Percentiles rank a stretch among this genome's conserved stretches.
Conservation (phyloP, 92 coral and sea anemone species). For the Zoanthus sociatus region DNA sequence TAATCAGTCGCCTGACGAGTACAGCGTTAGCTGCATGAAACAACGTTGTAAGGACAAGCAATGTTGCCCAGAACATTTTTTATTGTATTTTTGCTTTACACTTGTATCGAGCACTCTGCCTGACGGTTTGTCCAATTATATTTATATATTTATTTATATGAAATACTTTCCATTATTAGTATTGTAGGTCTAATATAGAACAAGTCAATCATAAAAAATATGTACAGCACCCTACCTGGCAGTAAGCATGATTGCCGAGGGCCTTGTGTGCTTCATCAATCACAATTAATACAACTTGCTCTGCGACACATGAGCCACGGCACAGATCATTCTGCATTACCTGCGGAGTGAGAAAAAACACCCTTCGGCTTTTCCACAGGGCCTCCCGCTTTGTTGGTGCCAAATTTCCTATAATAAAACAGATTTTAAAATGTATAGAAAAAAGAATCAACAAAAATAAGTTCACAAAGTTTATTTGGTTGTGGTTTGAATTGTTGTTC, state of each 20-base stretch:
- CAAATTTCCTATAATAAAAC: conserved; percentile 74
- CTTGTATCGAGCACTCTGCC: too few species aligned
- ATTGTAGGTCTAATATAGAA: too few species aligned
- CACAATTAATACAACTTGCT: conserved; percentile 87
- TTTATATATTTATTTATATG: too few species aligned
- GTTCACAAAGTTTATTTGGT: too few species aligned
- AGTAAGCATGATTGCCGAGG: conserved; percentile 96
- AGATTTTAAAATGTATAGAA: not conserved
- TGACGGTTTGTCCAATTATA: too few species aligned
- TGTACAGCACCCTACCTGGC: conserved; percentile 76
- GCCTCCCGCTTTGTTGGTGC: conserved; percentile 89
- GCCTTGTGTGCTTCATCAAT: conserved; percentile 99
- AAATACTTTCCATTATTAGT: not conserved
- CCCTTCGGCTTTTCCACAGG: conserved; percentile 81
- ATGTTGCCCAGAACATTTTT: too few species aligned
- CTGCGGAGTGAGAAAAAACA: conserved; percentile 97
- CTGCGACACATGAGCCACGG: conserved; percentile 92
- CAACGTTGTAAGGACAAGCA: too few species aligned
- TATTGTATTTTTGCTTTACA: too few species aligned
- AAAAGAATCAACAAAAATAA: not conserved
- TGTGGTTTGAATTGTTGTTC: too few species aligned
- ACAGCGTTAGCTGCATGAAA: too few species aligned
- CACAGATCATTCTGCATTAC: conserved; percentile 93
- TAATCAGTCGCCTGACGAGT: too few species aligned
- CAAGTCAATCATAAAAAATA: too few species aligned